Evolutionary conservation across 2,888 invertebrate species (phyloP).

Genomic region (Monochamus alternatus): DNA sequence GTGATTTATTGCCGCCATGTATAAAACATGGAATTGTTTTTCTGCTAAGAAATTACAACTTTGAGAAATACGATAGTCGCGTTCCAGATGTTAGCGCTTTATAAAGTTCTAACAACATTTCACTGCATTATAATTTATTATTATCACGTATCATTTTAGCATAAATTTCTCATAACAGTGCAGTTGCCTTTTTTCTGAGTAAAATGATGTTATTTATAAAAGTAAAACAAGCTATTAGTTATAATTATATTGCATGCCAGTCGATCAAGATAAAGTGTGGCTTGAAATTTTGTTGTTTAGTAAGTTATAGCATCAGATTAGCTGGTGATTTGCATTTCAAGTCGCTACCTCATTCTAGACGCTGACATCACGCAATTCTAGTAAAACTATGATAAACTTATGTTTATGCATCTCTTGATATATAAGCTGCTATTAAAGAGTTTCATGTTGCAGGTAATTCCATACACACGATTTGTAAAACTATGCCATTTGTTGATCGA

Average conservation of each 20-base stretch:
- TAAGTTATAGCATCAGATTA: slow-evolving; percentile 70
- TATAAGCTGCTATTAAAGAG: slow-evolving; percentile 35
- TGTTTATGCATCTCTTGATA: slow-evolving; percentile 58
- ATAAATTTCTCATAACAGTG: slow-evolving; percentile 34
- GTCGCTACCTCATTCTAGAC: slow-evolving; percentile 58
- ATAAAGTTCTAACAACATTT: slow-evolving; percentile 5
- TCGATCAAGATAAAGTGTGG: slow-evolving; percentile 65
- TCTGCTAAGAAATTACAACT: neutral
- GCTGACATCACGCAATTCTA: slow-evolving; percentile 61
- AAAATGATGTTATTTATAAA: slow-evolving; percentile 61
- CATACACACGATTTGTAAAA: slow-evolving; percentile 34
- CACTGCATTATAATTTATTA: slow-evolving; percentile 18
- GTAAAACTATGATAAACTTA: slow-evolving; percentile 64
- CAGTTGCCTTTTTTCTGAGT: slow-evolving; percentile 22
- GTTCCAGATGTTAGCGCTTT: slow-evolving; percentile 8
- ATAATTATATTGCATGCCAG: slow-evolving; percentile 69
- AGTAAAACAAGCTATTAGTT: slow-evolving; percentile 69
- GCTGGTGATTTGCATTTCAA: slow-evolving; percentile 67
- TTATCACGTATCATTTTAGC: slow-evolving; percentile 19
- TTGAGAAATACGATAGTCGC: neutral
- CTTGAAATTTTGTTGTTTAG: slow-evolving; percentile 69
- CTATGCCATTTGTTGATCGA: slow-evolving; percentile 28
- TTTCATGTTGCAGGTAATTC: slow-evolving; percentile 27
- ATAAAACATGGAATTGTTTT: neutral
- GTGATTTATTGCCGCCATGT: neutral